Evolutionary conservation across 2,113 vertebrate genomes (phyloP).

Genomic region (Neodontobutis hainanensis): DNA sequence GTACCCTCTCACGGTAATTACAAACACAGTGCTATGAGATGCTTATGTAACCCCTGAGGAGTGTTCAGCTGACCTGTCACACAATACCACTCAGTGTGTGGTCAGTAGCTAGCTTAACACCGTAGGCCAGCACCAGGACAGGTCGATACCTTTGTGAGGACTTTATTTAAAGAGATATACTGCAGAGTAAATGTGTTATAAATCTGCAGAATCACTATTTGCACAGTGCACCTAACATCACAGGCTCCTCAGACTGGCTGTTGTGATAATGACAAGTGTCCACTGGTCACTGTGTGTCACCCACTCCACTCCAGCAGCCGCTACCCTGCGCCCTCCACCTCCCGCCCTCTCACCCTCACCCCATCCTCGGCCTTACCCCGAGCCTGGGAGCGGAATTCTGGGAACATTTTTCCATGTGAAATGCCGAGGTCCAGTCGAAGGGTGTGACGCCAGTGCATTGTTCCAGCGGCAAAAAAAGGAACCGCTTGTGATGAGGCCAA

Average conservation of each 20-base stretch:
- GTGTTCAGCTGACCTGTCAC: constrained; percentile 40
- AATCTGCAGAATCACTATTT: background rate
- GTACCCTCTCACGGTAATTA: constrained; percentile 69
- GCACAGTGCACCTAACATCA: background rate
- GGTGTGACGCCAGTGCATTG: constrained; percentile 84
- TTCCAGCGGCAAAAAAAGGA: constrained; percentile 82
- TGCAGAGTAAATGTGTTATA: background rate
- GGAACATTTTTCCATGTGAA: constrained; percentile 85
- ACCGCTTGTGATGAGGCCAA: constrained; percentile 84
- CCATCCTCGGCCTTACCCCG: constrained; percentile 74
- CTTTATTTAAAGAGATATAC: background rate
- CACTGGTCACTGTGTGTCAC: constrained; percentile 56
- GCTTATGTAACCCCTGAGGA: constrained; percentile 56
- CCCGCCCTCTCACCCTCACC: constrained; percentile 73
- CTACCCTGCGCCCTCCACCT: constrained; percentile 62
- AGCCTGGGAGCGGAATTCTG: constrained; percentile 84
- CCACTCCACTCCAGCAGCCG: constrained; percentile 32
- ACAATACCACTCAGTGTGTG: constrained; percentile 24
- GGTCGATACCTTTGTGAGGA: constrained; percentile 1
- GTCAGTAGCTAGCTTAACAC: constrained; percentile 2
- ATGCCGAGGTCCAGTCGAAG: constrained; percentile 79
- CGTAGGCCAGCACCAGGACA: background rate
- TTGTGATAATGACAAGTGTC: constrained; percentile 61
- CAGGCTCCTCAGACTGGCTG: constrained; percentile 21
- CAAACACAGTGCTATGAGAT: constrained; percentile 45